phyloP scores from a whole-genome alignment of 2,888 invertebrate species.

The Hololepta plana region DNA sequence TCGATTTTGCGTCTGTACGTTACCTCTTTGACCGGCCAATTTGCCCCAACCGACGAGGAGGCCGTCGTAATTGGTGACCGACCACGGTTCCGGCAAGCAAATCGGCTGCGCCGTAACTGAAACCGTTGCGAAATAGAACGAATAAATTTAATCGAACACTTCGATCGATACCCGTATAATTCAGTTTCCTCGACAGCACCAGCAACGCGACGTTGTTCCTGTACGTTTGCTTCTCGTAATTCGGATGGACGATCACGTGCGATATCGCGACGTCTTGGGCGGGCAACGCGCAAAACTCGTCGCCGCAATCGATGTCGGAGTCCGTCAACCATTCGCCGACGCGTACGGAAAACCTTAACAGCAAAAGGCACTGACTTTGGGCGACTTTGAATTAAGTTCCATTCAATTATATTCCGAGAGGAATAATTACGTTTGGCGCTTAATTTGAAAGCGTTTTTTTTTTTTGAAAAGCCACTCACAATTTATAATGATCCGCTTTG shows the following conservation, averaged over 20 bases:
- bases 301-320: constrained; percentile 57
- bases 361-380: constrained; percentile 4
- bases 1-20: constrained; percentile 1
- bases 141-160: constrained; percentile 11
- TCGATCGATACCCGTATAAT: constrained; percentile 41
- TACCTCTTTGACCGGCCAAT: constrained; percentile 38
- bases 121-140: constrained; percentile 14
- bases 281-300: constrained; percentile 55
- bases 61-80: constrained; percentile 31
- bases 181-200: constrained; percentile 48
- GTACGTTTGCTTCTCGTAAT: constrained; percentile 39
- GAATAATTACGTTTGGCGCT: no score
- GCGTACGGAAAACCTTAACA: constrained; percentile 55
- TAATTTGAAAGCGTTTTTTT: no score
- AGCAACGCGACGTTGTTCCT: constrained; percentile 56
- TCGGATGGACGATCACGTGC: constrained; percentile 60
- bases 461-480: constrained; percentile 42
- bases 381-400: no score
- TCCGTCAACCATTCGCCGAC: constrained; percentile 57
- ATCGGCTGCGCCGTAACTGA: constrained; percentile 62
- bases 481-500: constrained; percentile 53
- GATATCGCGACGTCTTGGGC: constrained; percentile 53
- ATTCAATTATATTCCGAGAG: no score
- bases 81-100: constrained; percentile 33
- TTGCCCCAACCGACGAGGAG: constrained; percentile 56